Base-by-base conservation (phyloP, 2,888 invertebrate genomes). In the Bedellia somnulentella region DNA sequence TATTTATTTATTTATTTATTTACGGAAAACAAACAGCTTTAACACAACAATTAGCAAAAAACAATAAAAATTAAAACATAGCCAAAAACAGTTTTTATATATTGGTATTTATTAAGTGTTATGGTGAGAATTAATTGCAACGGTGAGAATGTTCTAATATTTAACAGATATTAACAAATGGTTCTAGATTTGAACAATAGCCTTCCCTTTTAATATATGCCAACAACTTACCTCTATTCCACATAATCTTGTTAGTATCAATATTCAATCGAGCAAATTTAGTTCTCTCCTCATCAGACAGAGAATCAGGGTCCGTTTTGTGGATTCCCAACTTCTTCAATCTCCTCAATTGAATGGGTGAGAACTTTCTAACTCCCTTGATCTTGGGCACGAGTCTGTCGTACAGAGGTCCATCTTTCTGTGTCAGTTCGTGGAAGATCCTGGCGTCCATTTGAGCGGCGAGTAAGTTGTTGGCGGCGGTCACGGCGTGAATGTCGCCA, bases 401-500 rank as follows among this genome's bases (percentile, higher is more conserved):
- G 54, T 84, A 99, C 0, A 99, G 70, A 0, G 89, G 86, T 27
- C 83, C 78, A 54, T 97, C 93, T 25, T 82, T 78, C 61, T 98
- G 98, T 0, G 97, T 97, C 2, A 85, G 77, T 67, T 99, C 99
- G 59, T 99, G 99, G 75, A 97, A 98, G 52, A 95, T 92, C 42
- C 98, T 78, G 0, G 97, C 91, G 54, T 99, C 99, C 53, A 99
- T 82, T 55, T 97, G 97, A 0, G 99, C 98, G 0, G 98, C 94
- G n/a, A 98, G 75, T 8, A 99, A 78, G 67, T 99, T 99, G 67
- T 98, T 95, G 4, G 98, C 97, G 0, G 95, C 96, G 0, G 93
- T 88, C n/a, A 99, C 90, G 0, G 99, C 99, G 63, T 99, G 99
- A 47, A 98, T 97, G 56, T 99, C 99, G 1, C 97, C 94, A 0